Evolutionary conservation across 2,797 vertebrate genomes (phyloP), one percentile per base, ranked within the genome.

Genomic region (Coendou prehensilis): DNA sequence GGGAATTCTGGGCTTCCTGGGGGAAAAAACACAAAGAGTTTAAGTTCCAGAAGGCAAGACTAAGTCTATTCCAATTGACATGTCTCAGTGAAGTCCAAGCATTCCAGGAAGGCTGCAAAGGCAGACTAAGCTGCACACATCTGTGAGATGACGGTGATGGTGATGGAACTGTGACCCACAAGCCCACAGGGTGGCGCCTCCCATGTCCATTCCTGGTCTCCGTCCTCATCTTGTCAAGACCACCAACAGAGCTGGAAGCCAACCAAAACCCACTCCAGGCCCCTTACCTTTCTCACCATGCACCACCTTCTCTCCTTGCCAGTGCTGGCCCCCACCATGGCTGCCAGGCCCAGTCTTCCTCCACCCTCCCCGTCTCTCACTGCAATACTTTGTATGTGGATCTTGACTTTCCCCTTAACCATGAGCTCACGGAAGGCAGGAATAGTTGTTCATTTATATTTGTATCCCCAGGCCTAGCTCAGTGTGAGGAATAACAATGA

Each of bases 1-100:
- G 99, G n/a, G 99, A 99, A 98, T 99, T 99, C 98, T 99, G 99
- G 90, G 99, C 99, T 98, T 99, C 99, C 99, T 99, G 98, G 96
- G 91, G 97, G 22, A 95, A 98, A 98, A 41, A 97, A 98, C 20
- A 98, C 50, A 93, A 97, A 97, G 95, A 97, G 30, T 93, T 96
- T 94, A 86, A 95, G 93, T 61, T 20, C 56, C 61, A 73, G 50
- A 86, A n/a, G 23, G 57, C 59, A 96, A 88, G 71, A 94, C 22
- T 61, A 87, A 96, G 30, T 95, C 37, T 85, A 14, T 92, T 93
- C 64, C 75, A 64, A 71, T n/a, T 61, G 95, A 83, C 61, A 90
- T 18, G 57, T 94, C 73, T 95, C 80, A 84, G 3, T 30, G n/a
- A 57, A 59, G 61, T 6, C 71, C 41, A 81, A 20, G 64, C 75